phyloP scores from a whole-genome alignment of 2,888 invertebrate genomes.

The Drosophila kokeensis region DNA sequence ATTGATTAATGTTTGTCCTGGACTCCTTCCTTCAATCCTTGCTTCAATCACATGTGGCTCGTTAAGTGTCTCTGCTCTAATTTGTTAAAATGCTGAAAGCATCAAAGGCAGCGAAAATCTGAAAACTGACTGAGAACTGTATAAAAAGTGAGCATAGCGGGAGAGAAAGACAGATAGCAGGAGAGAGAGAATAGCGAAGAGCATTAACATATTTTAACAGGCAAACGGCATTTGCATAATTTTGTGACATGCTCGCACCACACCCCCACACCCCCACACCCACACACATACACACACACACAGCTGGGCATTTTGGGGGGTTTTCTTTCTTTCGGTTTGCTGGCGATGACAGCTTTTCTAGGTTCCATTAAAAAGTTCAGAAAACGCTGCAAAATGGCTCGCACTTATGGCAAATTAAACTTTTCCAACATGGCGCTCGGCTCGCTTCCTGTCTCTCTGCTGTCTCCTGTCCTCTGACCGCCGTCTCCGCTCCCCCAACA shows the following conservation, averaged over 20 bases:
- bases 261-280: background rate
- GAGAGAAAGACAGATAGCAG: too few species aligned
- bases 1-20: background rate
- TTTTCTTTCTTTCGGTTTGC: conserved; percentile 21
- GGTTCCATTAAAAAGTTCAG: conserved; percentile 69
- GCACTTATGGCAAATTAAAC: conserved; percentile 83
- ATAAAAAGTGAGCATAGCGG: conserved; percentile 21
- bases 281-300: background rate
- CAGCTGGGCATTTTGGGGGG: conserved; percentile 35
- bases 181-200: background rate
- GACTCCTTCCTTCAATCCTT: too few species aligned
- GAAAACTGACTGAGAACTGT: conserved; percentile 25
- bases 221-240: conserved; percentile 78
- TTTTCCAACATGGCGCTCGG: conserved; percentile 76
- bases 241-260: conserved; percentile 49
- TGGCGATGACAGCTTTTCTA: conserved; percentile 60
- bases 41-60: conserved; percentile 13
- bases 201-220: conserved; percentile 78
- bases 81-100: conserved; percentile 47
- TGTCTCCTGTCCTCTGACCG: background rate
- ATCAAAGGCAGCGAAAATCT: conserved; percentile 36
- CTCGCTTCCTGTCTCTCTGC: conserved; percentile 32
- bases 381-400: conserved; percentile 81
- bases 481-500: conserved; percentile 14
- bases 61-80: conserved; percentile 19